phyloP scores from a whole-genome alignment of 2,797 vertebrate genomes.

The Emys orbicularis region DNA sequence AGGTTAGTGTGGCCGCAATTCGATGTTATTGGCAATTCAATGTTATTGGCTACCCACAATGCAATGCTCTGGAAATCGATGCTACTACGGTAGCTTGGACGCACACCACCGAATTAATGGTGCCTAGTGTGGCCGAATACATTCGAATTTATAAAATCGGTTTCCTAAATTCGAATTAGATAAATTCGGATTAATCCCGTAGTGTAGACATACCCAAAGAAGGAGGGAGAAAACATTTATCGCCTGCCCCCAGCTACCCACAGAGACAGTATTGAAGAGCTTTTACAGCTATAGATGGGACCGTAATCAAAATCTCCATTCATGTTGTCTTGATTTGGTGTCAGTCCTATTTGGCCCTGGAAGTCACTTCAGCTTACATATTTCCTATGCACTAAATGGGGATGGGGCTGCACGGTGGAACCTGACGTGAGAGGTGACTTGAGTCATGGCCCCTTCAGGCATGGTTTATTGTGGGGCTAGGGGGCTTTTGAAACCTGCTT shows the following conservation, averaged over 20 bases:
- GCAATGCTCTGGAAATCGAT: too few relatives aligned
- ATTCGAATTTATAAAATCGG: too few relatives aligned
- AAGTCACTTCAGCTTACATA: background rate
- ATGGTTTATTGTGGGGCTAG: background rate
- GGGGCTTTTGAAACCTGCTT: background rate
- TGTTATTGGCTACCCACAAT: too few relatives aligned
- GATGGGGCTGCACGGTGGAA: background rate
- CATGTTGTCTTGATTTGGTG: background rate
- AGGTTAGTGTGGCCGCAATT: too few relatives aligned
- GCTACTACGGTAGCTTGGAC: too few relatives aligned
- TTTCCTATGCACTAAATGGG: background rate
- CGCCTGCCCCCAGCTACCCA: background rate
- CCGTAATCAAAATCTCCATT: fast-evolving
- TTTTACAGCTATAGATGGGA: background rate
- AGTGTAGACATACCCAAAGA: too few relatives aligned
- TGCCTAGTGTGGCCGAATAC: too few relatives aligned
- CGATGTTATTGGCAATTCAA: too few relatives aligned
- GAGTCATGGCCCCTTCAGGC: conserved; percentile 45
- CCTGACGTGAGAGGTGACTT: fast-evolving
- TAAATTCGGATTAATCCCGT: too few relatives aligned
- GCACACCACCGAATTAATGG: too few relatives aligned
- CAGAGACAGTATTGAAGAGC: fast-evolving
- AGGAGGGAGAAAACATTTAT: background rate
- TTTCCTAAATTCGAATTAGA: too few relatives aligned
- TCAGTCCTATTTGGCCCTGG: background rate